phyloP scores from a whole-genome alignment of 2,888 invertebrate species.

The Drosophila vallismaia region DNA sequence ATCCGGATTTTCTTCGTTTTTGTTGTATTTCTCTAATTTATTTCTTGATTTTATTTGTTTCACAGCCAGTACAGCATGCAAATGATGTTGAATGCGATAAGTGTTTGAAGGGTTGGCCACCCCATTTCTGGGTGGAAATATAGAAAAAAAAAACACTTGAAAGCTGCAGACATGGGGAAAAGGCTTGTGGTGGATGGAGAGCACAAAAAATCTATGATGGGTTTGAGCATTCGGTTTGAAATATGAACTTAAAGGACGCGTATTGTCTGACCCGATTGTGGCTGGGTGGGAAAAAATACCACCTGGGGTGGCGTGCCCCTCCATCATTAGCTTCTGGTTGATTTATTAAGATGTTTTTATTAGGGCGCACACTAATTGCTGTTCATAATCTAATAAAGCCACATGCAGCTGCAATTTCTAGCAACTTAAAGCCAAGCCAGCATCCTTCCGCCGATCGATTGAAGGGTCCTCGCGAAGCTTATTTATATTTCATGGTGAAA shows the following conservation, averaged over 20 bases:
- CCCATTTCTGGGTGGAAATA: slow-evolving; percentile 13
- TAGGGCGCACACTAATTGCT: slow-evolving; percentile 40
- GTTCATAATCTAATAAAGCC: slow-evolving; percentile 5
- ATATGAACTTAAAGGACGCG: slow-evolving; percentile 72
- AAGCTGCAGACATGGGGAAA: slow-evolving; percentile 66
- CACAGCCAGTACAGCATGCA: slow-evolving; percentile 65
- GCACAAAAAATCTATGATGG: slow-evolving; percentile 1
- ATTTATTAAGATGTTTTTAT: slow-evolving; percentile 69
- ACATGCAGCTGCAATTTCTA: not conserved
- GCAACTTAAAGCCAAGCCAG: slow-evolving; percentile 25
- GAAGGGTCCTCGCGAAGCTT: slow-evolving; percentile 8
- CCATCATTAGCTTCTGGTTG: slow-evolving; percentile 36
- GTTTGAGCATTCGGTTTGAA: slow-evolving; percentile 55
- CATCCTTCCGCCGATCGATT: not conserved
- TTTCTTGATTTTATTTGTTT: slow-evolving; percentile 79
- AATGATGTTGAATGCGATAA: slow-evolving; percentile 78
- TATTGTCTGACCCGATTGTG: slow-evolving; percentile 73
- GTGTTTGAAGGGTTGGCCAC: slow-evolving; percentile 70
- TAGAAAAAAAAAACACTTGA: slow-evolving; percentile 48
- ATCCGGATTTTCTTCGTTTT: slow-evolving; percentile 38
- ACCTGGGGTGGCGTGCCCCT: not conserved
- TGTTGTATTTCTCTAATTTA: slow-evolving; percentile 77
- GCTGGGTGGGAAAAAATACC: not conserved
- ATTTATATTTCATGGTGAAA: slow-evolving; percentile 33
- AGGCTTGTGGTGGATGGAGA: slow-evolving; percentile 9